Evolutionary conservation across 2,888 invertebrate species (phyloP).

Genomic region (Sesamia inferens): DNA sequence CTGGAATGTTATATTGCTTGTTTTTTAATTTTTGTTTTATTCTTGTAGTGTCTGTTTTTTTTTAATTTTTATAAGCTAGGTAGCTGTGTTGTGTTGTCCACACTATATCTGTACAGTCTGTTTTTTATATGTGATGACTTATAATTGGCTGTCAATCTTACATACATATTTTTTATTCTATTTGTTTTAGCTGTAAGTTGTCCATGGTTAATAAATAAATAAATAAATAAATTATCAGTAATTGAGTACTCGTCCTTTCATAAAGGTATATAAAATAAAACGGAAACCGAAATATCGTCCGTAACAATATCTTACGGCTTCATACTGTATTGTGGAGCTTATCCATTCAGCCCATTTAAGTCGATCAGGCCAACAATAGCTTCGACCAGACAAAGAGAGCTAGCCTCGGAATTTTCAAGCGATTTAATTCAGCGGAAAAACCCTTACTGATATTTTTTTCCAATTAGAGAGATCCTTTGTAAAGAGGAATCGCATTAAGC

Average conservation of each 20-base stretch:
- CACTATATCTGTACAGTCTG: no score
- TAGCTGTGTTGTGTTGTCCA: no score
- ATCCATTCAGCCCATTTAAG: conserved; percentile 65
- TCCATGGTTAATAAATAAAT: no score
- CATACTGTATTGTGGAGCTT: conserved; percentile 62
- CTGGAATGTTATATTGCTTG: no score
- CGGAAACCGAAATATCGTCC: conserved; percentile 50
- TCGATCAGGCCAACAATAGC: conserved; percentile 62
- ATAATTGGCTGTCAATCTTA: no score
- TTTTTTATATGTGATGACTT: no score
- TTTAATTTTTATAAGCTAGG: no score
- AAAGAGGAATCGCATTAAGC: conserved; percentile 43
- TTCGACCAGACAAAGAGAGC: conserved; percentile 55
- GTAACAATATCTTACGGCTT: conserved; percentile 58
- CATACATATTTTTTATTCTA: no score
- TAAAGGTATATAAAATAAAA: conserved; percentile 23
- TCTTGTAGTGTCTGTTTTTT: no score
- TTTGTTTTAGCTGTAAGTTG: no score
- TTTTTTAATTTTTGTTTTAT: no score
- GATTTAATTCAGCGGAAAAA: conserved; percentile 63
- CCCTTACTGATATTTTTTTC: conserved; percentile 64
- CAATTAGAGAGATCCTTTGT: conserved; percentile 59
- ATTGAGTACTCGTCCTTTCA: neutral
- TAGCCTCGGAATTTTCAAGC: conserved; percentile 59
- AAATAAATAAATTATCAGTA: no score